A percentile compares a stretch with the other conserved stretches of the same genome.
phyloP scores from a whole-genome alignment of 2,113 vertebrate species.

The Tenrec ecaudatus region DNA sequence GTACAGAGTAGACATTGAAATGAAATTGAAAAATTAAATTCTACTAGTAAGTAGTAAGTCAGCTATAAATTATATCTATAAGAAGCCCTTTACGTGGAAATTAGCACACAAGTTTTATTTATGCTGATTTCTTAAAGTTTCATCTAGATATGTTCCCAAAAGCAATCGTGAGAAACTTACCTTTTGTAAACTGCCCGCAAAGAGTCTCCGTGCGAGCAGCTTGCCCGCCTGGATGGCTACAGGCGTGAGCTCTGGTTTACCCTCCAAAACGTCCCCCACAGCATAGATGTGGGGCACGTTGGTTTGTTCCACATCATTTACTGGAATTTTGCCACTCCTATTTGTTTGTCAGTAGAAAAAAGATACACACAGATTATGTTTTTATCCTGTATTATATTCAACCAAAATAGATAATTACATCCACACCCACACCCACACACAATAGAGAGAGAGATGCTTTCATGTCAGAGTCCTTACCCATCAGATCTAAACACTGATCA shows the following conservation, averaged over 20 bases:
- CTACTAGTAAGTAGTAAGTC: not conserved
- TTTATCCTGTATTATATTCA: too few species aligned
- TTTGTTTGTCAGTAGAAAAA: conserved; percentile 36
- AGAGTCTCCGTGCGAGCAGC: conserved; percentile 94
- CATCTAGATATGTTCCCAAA: not conserved
- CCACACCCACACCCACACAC: too few species aligned
- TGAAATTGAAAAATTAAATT: not conserved
- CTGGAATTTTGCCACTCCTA: conserved; percentile 95
- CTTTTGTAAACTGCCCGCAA: conserved; percentile 88
- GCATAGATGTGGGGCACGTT: conserved; percentile 94
- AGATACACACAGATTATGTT: not conserved
- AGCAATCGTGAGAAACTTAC: conserved; percentile 78
- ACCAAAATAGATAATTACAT: too few species aligned
- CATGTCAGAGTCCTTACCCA: too few species aligned
- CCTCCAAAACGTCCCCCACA: conserved; percentile 96
- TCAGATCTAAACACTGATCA: too few species aligned
- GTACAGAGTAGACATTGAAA: not conserved
- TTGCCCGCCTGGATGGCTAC: conserved; percentile 96
- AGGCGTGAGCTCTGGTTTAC: conserved; percentile 95
- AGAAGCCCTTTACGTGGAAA: not conserved
- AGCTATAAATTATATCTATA: not conserved
- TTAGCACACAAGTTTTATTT: not conserved
- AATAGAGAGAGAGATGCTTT: too few species aligned
- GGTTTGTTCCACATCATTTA: conserved; percentile 95
- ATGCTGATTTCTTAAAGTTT: not conserved